Evolutionary conservation across 1,140 invertebrate species (phyloP).

Genomic region (Onthophagus taurus): DNA sequence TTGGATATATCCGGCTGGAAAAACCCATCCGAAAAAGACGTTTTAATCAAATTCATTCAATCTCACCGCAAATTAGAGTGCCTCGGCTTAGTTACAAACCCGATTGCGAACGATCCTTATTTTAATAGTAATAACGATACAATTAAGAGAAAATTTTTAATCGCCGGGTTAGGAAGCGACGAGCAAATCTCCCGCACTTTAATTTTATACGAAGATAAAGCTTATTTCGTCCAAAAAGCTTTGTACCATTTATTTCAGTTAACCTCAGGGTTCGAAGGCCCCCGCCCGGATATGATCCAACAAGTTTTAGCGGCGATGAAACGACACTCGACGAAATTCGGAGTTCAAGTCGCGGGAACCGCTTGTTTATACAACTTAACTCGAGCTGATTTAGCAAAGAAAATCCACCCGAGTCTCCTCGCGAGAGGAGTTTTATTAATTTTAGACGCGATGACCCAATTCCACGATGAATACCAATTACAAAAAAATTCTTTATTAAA

Average conservation of each 20-base stretch:
- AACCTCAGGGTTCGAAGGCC: conserved; percentile 31
- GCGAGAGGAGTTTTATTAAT: conserved; percentile 58
- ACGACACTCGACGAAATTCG: conserved; percentile 53
- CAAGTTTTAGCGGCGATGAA: conserved; percentile 62
- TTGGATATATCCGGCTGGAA: conserved; percentile 63
- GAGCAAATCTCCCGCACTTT: conserved; percentile 32
- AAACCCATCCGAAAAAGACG: conserved; percentile 21
- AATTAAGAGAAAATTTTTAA: conserved; percentile 21
- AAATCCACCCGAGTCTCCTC: conserved; percentile 51
- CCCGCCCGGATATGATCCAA: conserved; percentile 58
- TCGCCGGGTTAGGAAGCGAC: conserved; percentile 30
- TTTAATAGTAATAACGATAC: conserved; percentile 18
- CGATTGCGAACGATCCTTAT: conserved; percentile 25
- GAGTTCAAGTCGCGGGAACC: conserved; percentile 71
- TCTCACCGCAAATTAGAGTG: conserved; percentile 28
- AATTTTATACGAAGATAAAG: conserved; percentile 49
- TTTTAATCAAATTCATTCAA: conserved; percentile 23
- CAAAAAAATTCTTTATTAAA: conserved; percentile 73
- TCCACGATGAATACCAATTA: conserved; percentile 53
- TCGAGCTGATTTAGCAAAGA: conserved; percentile 53
- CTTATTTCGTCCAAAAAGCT: conserved; percentile 60
- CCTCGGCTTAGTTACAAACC: conserved; percentile 31
- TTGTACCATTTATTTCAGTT: conserved; percentile 63
- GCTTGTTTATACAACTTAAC: conserved; percentile 76
- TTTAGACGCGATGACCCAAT: conserved; percentile 62